Evolutionary conservation across 2,888 invertebrate genomes (phyloP).

Genomic region (Synergus gifuensis): DNA sequence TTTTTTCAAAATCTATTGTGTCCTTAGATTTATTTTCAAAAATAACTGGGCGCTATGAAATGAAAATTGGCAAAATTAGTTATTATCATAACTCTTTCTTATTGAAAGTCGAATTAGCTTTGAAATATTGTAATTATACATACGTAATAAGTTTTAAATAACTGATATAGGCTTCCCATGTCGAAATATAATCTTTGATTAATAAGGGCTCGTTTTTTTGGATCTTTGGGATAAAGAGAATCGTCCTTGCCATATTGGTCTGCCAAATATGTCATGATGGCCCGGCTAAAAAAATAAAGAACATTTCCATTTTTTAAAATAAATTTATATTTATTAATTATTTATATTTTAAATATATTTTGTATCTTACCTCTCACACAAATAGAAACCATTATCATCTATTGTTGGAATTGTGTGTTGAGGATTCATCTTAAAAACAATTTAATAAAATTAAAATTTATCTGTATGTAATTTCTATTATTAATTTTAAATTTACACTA

Average conservation of each 20-base stretch:
- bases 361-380: constrained; percentile 83
- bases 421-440: constrained; percentile 82
- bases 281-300: constrained; percentile 79
- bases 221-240: constrained; percentile 83
- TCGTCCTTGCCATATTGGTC: constrained; percentile 84
- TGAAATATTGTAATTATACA: constrained; percentile 68
- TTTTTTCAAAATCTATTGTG: constrained; percentile 83
- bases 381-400: constrained; percentile 84
- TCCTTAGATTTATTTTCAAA: constrained; percentile 78
- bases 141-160: constrained; percentile 81
- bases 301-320: neutral
- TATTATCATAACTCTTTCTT: no score
- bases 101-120: no score
- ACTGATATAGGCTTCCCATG: constrained; percentile 80
- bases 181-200: constrained; percentile 84
- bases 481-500: constrained; percentile 52
- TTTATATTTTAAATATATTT: neutral
- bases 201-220: constrained; percentile 81
- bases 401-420: constrained; percentile 87
- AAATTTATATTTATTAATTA: no score
- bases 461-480: constrained; percentile 69
- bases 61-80: neutral
- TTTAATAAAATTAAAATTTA: neutral
- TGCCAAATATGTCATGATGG: constrained; percentile 83
- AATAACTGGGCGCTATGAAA: constrained; percentile 74